Evolutionary conservation across 2,888 invertebrate species (phyloP).

Genomic region (Stenichneumon culpator): DNA sequence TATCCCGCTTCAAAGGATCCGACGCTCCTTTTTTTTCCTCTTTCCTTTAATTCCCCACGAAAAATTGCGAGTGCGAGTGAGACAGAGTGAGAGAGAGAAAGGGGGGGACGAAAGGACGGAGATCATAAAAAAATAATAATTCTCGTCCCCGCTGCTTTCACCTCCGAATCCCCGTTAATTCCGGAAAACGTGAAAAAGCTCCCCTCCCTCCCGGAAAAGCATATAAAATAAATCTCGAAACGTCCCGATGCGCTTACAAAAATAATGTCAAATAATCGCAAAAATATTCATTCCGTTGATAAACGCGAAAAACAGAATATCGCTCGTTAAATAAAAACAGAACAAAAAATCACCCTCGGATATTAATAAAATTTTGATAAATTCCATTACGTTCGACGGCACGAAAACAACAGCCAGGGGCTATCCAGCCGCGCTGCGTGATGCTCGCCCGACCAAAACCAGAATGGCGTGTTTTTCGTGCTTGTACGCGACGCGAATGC

Average conservation of each 20-base stretch:
- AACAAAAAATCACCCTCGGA: not conserved
- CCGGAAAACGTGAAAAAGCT: constrained; percentile 41
- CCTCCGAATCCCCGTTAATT: constrained; percentile 28
- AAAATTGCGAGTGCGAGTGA: constrained; percentile 45
- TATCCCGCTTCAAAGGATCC: constrained; percentile 64
- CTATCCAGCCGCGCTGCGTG: not conserved
- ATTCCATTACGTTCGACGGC: constrained; percentile 10
- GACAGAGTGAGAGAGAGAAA: not conserved
- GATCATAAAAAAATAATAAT: constrained; percentile 38
- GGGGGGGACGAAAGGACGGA: too few relatives aligned
- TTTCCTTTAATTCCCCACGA: constrained; percentile 60
- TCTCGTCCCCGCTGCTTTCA: not conserved
- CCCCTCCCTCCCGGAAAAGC: not conserved
- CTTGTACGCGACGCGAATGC: too few relatives aligned
- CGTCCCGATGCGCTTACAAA: constrained; percentile 18
- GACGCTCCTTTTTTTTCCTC: constrained; percentile 57
- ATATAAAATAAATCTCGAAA: constrained; percentile 42
- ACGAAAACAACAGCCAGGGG: not conserved
- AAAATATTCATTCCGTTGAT: constrained; percentile 31
- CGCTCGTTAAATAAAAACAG: not conserved
- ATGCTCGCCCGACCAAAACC: too few relatives aligned
- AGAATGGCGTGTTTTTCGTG: too few relatives aligned
- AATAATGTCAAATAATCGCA: constrained; percentile 52
- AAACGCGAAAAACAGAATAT: constrained; percentile 20
- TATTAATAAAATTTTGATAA: constrained; percentile 9